Evolutionary conservation across 2,797 vertebrate genomes (phyloP), one percentile per base, ranked within the genome.

Genomic region (Ficedula albicollis): DNA sequence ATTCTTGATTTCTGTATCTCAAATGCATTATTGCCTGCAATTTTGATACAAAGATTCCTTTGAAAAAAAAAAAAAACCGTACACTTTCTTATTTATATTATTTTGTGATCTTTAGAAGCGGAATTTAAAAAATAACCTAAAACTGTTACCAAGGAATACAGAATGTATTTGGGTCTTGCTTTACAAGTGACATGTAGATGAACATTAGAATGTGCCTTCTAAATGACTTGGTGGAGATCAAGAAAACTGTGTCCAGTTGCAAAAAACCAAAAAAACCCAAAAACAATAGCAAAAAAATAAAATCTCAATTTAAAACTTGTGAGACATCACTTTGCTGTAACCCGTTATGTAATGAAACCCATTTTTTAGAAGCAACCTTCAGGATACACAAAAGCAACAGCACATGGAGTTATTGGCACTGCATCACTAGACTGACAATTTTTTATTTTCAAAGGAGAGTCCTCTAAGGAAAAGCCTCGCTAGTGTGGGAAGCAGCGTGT

Each of bases 361-460:
- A 32, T 86, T 76, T 88, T 93, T 92, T 32, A 73, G 72, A 91
- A 81, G 73, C 94, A 96, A 36, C 73, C 73, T 91, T 87, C 44
- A 67, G 89, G 82, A 94, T 38, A 68, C 39, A 84, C 30, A 76
- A 81, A 95, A 86, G 74, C 59, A 82, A 91, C 90, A 84, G 77
- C 54, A 21, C 55, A 17, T 68, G 85, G 77, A 77, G 26, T 77
- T 94, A 77, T 41, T 92, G 74, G 95, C 87, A 62, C 70, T 44
- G 59, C 83, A 87, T 84, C 83, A 55, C 77, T 90, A 77, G 77
- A 39, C 80, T 52, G 92, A 75, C 83, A 87, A 5, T 70, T 95
- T 90, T 92, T 93, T 94, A 34, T 91, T 95, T 93, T 84, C 87
- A 94, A 94, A 89, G 82, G 48, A 51, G 83, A 82, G 91, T 84